Base-by-base conservation (phyloP, 2,797 vertebrate species). In the Takifugu ocellatus region DNA sequence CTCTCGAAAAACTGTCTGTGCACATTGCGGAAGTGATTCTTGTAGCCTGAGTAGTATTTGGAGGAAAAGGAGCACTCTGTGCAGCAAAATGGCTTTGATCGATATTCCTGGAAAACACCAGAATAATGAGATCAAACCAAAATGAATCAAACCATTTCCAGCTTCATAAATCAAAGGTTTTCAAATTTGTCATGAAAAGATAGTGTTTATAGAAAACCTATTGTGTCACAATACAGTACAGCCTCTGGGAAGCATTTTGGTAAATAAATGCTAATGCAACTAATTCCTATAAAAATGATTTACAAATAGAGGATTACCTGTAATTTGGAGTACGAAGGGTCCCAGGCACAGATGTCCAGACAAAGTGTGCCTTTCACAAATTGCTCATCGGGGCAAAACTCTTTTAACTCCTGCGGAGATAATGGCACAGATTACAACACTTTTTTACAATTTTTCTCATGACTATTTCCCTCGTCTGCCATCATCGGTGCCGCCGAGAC, bases 1-100 rank as follows among this genome's bases (percentile, higher is more conserved):
- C 92, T 95, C 78, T 98, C 96, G 88, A 98, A 95, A 83, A 94
- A 92, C 88, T 94, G 92, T 42, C 94, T 95, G 88, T 99, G 97
- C 59, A 98, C 96, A 89, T 95, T 97, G 82, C 95, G 95, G 89
- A 98, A 99, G 89, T 99, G 96, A 93, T 97, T 99, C 90, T 98
- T 98, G 92, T 98, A 99, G 60, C 96, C 96, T 63, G 96, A 98
- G 92, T 98, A 99, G 92, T 95, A 98, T 90, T 96, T 98, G 71
- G 96, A 98, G 76, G 97, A 94, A 89, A 99, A 98, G 1, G 92
- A 90, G 86, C 96, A 99, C 74, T 96, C 95, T 59, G 95, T 94
- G 90, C 97, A 99, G 93, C 97, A 99, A 83, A 98, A 98, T 79
- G 95, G 95, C 91, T 98, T 99, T 73, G 97, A 98, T 86, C 96